A percentile compares a stretch with the other conserved stretches of the same genome.
Conservation (phyloP, 2,113 vertebrate species). For the Corvus moneduloides region DNA sequence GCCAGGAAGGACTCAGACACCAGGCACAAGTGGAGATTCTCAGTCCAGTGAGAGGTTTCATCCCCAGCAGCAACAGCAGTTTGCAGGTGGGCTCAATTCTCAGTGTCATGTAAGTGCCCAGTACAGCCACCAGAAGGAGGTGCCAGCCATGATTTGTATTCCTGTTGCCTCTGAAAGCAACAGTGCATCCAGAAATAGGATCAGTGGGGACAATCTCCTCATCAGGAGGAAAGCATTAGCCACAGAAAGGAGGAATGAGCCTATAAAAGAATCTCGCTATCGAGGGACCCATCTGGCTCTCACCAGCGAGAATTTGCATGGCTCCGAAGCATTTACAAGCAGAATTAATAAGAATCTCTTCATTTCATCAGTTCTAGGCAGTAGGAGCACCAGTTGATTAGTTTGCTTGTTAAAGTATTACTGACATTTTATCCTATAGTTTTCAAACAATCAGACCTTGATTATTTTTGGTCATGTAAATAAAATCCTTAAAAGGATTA, state of each 20-base stretch:
- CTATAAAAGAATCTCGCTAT: not conserved
- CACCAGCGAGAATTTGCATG: not conserved
- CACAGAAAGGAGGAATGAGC: not conserved
- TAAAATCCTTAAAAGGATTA: slow-evolving; percentile 5
- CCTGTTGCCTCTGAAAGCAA: not conserved
- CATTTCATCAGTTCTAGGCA: not conserved
- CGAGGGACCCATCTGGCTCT: not conserved
- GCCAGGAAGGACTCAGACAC: not conserved
- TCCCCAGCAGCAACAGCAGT: not conserved
- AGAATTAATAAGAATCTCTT: slow-evolving; percentile 24
- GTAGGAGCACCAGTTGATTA: slow-evolving; percentile 26
- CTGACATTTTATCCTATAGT: not conserved
- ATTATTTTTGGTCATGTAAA: slow-evolving; percentile 45
- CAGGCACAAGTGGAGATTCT: not conserved
- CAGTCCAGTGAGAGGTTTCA: fast-evolving
- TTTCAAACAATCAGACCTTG: slow-evolving; percentile 47
- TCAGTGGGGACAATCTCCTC: not conserved
- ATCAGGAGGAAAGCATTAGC: not conserved
- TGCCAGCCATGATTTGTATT: not conserved
- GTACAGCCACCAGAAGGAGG: not conserved
- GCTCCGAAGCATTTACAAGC: not conserved
- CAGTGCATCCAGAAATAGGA: not conserved
- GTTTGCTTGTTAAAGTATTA: slow-evolving; percentile 29
- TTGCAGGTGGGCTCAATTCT: not conserved
- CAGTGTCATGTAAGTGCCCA: not conserved